A percentile compares a stretch with the other conserved stretches of the same genome.
These are phyloP conservation scores for Sphaerophoria rueppellii DNA, from an alignment of 2,888 invertebrate genomes.

Conservation along the genomic window DNA sequence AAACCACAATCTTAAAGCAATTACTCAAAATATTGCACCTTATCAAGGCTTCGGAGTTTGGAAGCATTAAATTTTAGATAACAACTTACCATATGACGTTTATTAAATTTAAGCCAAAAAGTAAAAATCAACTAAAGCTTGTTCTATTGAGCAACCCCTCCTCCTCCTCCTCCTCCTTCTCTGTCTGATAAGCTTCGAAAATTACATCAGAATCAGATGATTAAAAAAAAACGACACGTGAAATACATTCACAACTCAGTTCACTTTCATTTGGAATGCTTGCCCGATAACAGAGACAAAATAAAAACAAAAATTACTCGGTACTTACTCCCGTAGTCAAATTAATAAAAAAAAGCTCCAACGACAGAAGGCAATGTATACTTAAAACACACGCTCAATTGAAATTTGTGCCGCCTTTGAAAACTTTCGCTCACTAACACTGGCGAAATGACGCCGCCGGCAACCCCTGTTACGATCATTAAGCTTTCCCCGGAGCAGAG, in stretches of 20 bases:
- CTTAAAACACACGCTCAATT: constrained; percentile 31
- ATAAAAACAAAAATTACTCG: constrained; percentile 6
- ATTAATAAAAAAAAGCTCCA: constrained; percentile 52
- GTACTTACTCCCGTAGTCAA: not conserved
- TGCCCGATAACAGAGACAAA: constrained; percentile 58
- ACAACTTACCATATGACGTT: constrained; percentile 12
- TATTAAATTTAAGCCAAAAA: not conserved
- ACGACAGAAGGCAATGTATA: constrained; percentile 45
- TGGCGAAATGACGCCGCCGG: not conserved
- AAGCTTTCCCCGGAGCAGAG: not conserved
- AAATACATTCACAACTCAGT: constrained; percentile 25
- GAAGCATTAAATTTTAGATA: not conserved
- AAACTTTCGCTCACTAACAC: constrained; percentile 57
- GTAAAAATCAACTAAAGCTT: not conserved
- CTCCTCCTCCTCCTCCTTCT: constrained; percentile 20
- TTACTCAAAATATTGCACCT: not conserved
- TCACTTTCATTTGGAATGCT: constrained; percentile 68
- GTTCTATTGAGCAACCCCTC: not conserved
- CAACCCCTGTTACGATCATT: not conserved
- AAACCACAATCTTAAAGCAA: not conserved
- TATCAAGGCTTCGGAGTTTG: not conserved
- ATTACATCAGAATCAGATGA: constrained; percentile 62
- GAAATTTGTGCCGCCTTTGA: constrained; percentile 11
- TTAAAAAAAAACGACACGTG: constrained; percentile 37
- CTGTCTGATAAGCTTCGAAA: constrained; percentile 64